A percentile compares a stretch with the other conserved stretches of the same genome.
Evolutionary conservation across 1,140 invertebrate species (phyloP).

Genomic region (Acyrthosiphon pisum): DNA sequence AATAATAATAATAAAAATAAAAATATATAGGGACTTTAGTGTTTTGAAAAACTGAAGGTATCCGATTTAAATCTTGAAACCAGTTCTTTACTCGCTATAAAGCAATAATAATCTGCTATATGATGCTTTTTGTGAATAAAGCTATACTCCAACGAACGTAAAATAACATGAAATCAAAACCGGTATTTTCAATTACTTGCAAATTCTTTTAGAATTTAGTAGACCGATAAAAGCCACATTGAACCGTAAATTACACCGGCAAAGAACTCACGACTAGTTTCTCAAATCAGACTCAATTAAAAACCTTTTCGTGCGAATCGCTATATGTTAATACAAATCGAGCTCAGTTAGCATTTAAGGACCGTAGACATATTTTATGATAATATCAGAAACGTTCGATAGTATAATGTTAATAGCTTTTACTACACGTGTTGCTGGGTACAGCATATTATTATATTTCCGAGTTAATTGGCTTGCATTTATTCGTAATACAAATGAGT

Average conservation of each 20-base stretch:
- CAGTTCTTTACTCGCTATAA: conserved; percentile 9
- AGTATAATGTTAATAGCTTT: neutral
- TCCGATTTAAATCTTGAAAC: conserved; percentile 27
- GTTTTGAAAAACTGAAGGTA: conserved; percentile 50
- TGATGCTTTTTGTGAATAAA: neutral
- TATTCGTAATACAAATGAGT: conserved; percentile 18
- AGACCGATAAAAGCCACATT: conserved; percentile 42
- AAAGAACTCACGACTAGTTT: conserved; percentile 25
- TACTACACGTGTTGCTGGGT: neutral
- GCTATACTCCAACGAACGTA: neutral
- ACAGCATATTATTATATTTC: neutral
- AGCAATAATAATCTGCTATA: conserved; percentile 34
- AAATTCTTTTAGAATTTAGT: conserved; percentile 41
- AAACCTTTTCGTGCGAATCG: conserved; percentile 30
- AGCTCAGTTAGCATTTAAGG: neutral
- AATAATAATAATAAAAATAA: neutral
- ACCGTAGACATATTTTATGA: neutral
- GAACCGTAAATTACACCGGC: conserved; percentile 13
- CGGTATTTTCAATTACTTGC: conserved; percentile 51
- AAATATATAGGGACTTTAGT: neutral
- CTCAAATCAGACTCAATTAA: neutral
- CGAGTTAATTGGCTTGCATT: conserved; percentile 14
- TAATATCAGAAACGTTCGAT: conserved; percentile 8
- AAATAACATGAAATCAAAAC: conserved; percentile 24
- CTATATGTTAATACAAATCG: neutral